Evolutionary conservation across 2,797 vertebrate species (phyloP), one percentile per base, ranked within the genome.

Genomic region (Champsocephalus esox): DNA sequence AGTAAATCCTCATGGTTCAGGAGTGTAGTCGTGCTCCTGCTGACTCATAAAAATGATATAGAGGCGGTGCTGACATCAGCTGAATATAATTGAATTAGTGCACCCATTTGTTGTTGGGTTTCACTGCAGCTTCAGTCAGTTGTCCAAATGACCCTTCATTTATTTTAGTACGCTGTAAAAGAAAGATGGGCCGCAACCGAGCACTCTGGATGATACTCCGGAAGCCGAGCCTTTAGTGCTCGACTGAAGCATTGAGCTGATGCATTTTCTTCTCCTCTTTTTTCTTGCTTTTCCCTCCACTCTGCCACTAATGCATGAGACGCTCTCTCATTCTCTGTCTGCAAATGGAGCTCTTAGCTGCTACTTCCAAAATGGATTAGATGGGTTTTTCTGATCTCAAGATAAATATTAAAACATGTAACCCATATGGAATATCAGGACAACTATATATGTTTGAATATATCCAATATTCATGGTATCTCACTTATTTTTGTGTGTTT

Each of bases 21-120:
- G 87, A 83, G 73, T 43, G 71, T 66, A 73, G 78, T 72, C 83
- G 78, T 70, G 62, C 82, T 90, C 67, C 51, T 85, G 91, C 92
- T 91, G 92, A 94, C 87, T 93, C 91, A 81, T 93, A 93, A 93
- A 95, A 89, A 86, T 87, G 83, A 93, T 89, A 68, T 77, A 89
- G 79, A 79, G 74, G 65, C 71, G 5, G 46, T 83, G 93, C 93
- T 94, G 92, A 93, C 90, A 92, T 91, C 89, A 90, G 92, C 91
- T 46, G 58, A 77, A 89, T 90, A 86, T 93, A 91, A 92, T 92
- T 93, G 86, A 88, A 82, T 90, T 78, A 86, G 71, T 84, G 86
- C 66, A 45, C 56, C 89, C 82, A 90, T 94, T 92, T 91, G 89
- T 93, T 89, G 88, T 89, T 55, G 66, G 79, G 75, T 89, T 91